A percentile compares a stretch with the other conserved stretches of the same genome.
These are phyloP conservation scores for Polia nebulosa DNA, from an alignment of 2,888 invertebrate species.

Conservation along the genomic window DNA sequence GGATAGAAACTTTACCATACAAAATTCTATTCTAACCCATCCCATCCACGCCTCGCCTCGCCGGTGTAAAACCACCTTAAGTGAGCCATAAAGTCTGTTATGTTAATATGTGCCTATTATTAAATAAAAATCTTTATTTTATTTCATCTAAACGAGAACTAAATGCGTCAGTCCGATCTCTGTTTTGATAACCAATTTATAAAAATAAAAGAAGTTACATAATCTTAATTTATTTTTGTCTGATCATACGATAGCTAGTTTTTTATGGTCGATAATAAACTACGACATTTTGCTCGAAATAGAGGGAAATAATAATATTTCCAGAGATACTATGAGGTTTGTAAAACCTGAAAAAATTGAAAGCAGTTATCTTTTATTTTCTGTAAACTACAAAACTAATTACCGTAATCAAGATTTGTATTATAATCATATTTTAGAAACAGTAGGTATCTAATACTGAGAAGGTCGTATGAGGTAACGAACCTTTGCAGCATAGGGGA, in stretches of 20 bases:
- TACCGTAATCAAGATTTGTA: not conserved
- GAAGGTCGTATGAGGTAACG: too few species aligned
- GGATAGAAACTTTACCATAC: too few species aligned
- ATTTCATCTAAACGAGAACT: not conserved
- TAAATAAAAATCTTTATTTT: not conserved
- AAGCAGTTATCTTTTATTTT: slow-evolving; percentile 7
- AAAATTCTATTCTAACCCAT: too few species aligned
- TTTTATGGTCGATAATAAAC: not conserved
- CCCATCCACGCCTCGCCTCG: too few species aligned
- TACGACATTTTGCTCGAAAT: not conserved
- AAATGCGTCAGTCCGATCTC: slow-evolving; percentile 27
- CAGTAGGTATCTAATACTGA: too few species aligned
- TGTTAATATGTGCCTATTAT: not conserved
- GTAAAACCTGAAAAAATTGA: not conserved
- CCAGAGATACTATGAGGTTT: not conserved
- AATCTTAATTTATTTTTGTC: slow-evolving; percentile 8
- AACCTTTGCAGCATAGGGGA: too few species aligned
- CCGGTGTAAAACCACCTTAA: too few species aligned
- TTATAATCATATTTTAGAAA: too few species aligned
- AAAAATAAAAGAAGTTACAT: slow-evolving; percentile 3
- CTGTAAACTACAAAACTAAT: not conserved
- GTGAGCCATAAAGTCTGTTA: not conserved
- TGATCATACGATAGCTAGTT: slow-evolving; percentile 25
- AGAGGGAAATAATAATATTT: slow-evolving; percentile 18
- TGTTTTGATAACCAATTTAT: slow-evolving; percentile 18